phyloP scores from a whole-genome alignment of 2,797 vertebrate genomes.

The Poeciliopsis presidionis region DNA sequence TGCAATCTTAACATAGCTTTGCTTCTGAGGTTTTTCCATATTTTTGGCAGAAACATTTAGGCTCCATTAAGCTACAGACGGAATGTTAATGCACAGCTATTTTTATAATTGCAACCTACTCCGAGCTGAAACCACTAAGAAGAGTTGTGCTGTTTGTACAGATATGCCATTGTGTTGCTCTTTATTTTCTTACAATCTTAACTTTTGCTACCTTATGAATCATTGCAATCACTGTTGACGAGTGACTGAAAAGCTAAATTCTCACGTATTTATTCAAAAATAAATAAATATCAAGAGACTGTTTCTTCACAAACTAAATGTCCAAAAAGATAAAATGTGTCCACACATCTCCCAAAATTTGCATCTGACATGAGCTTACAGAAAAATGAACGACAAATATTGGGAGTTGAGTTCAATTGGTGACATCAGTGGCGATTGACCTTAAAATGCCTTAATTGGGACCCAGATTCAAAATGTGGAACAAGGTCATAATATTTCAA shows the following conservation, averaged over 20 bases:
- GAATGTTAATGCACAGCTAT: not conserved
- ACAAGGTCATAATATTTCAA: not conserved
- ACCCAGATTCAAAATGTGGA: not conserved
- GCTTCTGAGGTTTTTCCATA: not conserved
- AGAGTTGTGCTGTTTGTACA: not conserved
- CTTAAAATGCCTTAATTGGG: not conserved
- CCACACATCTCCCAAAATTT: not conserved
- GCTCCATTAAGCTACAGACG: not conserved
- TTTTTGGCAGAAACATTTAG: not conserved
- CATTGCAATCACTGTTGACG: not conserved
- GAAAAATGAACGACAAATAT: not conserved
- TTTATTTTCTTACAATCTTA: no score
- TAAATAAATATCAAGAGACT: not conserved
- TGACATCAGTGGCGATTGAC: not conserved
- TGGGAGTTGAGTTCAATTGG: not conserved
- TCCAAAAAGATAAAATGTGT: not conserved
- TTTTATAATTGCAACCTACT: not conserved
- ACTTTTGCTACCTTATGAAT: no score
- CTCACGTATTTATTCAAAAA: no score
- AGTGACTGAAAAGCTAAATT: not conserved
- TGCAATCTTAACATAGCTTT: not conserved
- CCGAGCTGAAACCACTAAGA: not conserved
- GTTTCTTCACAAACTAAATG: not conserved
- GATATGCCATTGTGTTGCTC: not conserved
- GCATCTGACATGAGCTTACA: not conserved